Evolutionary conservation across 2,888 invertebrate genomes (phyloP), one percentile per base, ranked within the genome.

Genomic region (Drosophila nr. medialis): DNA sequence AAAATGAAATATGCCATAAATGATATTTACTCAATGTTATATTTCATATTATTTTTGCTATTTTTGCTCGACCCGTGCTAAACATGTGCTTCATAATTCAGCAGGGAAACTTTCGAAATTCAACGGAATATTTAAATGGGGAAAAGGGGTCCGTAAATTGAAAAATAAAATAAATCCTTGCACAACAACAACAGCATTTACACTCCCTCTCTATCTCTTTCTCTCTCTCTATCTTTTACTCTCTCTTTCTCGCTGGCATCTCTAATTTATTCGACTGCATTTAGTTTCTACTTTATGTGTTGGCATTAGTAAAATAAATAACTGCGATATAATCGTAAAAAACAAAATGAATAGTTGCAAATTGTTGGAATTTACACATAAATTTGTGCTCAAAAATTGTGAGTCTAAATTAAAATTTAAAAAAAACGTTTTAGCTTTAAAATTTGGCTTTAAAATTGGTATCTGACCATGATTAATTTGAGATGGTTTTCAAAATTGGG

Each of bases 1-100:
- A 75, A 45, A 54, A 67, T 75, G 65, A 79, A 87, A 87, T 75
- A 67, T 80, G 86, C 53, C 72, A 56, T 71, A 83, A 73, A 71
- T 64, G 73, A 83, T 83, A 71, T 81, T 75, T 81, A 64, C 78
- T 60, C 62, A 63, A 53, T 65, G 64, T 60, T 73, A 24, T 21
- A 21, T 45, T 45, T 21, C 2, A 21, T 24, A 24, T 15, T 21
- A 21, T 21, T 15, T 24, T 45, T 15, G 4, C 36, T 15, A 27
- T 45, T 54, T 48, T 32, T 32, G 38, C 58, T 40, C 49, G 18
- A 49, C 51, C 53, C 13, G 38, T 45, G 68, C 15, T 24, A 59
- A 73, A 79, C 58, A 79, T 60, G 65, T 66, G 76, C 72, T 80
- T 71, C 32, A 65, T 36, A 75, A 80, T 76, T 59, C 32, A 64